Evolutionary conservation across 1,140 invertebrate genomes (phyloP), one percentile per base, ranked within the genome.

Genomic region (Solenopsis fugax): DNA sequence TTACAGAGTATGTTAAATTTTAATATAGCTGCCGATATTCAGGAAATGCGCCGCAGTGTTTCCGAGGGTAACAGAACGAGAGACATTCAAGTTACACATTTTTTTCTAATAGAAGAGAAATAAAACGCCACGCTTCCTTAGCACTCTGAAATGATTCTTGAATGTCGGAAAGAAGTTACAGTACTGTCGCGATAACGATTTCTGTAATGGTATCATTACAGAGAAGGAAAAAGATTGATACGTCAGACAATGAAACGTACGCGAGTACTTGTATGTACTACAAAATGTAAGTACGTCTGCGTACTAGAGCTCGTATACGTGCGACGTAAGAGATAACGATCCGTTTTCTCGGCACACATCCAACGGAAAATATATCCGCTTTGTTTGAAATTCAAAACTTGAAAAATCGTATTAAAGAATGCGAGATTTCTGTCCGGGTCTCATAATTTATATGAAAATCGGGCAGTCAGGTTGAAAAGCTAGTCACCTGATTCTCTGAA

Each of bases 141-240:
- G 13, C 37, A 16, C 52, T 18, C 12, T 56, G 10, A 56, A n/a
- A 41, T 6, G 64, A 29, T 45, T 69, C 41, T 54, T 56, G 52
- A 56, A 71, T 34, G 65, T 58, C 52, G 16, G 64, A 71, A 81
- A 71, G 65, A 71, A 81, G 16, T 24, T 69, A 24, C 64, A 64
- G n/a, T 81, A 16, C 16, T 69, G 21, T 45, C 48, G 50, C 77
- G 64, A 41, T 71, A 56, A 81, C 37, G 48, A 56, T 71, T 41
- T 56, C 50, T 29, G 41, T 69, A 69, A 81, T 69, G 62, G 29
- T 21, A 41, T 54, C 12, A 16, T 71, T 81, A 41, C 16, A 29
- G 78, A 48, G 10, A 37, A 48, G 12, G 21, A 16, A 24, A 81
- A 71, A 71, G 64, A 81, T 71, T 71, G 52, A 71, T 56, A 34